Conservation (phyloP, 2,797 vertebrate species). For the Sebastiscus albofasciatus region DNA sequence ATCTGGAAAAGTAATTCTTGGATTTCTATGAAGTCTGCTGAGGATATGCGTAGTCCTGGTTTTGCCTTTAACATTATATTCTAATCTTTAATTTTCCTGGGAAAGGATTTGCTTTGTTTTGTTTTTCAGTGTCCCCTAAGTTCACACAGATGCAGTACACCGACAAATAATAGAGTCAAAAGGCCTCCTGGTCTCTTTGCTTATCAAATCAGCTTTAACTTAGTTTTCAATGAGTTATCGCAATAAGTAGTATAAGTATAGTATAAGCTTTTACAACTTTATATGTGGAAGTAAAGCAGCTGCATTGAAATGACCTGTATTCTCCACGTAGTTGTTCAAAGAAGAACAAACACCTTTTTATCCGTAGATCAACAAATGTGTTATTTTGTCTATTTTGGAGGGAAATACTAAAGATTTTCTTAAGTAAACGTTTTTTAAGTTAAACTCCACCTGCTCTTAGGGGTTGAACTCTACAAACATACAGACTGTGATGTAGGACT, state of each 20-base stretch:
- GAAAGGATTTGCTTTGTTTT: constrained; percentile 18
- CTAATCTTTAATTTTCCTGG: constrained; percentile 20
- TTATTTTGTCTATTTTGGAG: constrained; percentile 6
- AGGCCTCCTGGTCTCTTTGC: background rate
- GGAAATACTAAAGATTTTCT: constrained; percentile 11
- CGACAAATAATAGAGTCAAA: background rate
- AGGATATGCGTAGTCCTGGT: background rate
- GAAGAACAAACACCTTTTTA: constrained; percentile 18
- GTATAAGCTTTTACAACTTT: background rate
- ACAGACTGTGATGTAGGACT: constrained; percentile 43
- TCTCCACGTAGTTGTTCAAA: background rate
- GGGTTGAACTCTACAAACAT: constrained; percentile 41
- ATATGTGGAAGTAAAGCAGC: background rate
- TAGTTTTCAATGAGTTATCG: background rate
- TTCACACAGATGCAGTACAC: background rate
- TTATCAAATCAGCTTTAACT: background rate
- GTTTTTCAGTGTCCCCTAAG: background rate
- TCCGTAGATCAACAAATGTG: constrained; percentile 19
- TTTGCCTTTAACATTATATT: background rate
- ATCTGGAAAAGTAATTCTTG: constrained; percentile 24
- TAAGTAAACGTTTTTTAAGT: constrained; percentile 47
- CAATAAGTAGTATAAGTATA: no score
- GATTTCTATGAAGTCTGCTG: constrained; percentile 12
- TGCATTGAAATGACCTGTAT: background rate
- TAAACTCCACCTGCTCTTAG: constrained; percentile 17